Base-by-base conservation (phyloP, 2,113 vertebrate species). In the Boleophthalmus pectinirostris region DNA sequence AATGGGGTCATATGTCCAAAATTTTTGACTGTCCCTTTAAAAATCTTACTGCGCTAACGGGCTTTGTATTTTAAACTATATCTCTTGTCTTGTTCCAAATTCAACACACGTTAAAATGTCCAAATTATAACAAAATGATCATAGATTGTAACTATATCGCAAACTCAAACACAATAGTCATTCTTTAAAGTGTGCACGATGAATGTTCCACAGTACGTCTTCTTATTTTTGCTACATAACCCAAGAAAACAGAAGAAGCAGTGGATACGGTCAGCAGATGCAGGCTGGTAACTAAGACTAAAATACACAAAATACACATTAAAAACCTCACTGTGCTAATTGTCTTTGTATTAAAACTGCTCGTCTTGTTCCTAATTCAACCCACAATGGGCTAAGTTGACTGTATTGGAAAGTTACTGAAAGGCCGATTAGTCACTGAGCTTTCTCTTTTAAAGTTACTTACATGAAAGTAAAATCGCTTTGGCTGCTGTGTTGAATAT, bases 401-500 rank as follows among this genome's bases (percentile, higher is more conserved):
- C 18, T 43, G 14, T 0, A 7, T 66, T 14, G 51, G 4, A 68
- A 21, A 43, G n/a, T 6, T 3, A 8, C n/a, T 60, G 57, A 75
- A 25, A 0, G 12, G 14, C 13, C 13, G 47, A 33, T 61, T 29
- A 21, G 29, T 23, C 29, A 14, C 47, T 53, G 18, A 43, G 7
- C n/a, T 3, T 29, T 13, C 24, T 23, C 15, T 64, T 72, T 35
- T 11, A 57, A 57, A 83, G 29, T 33, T 29, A n/a, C 68, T 70
- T 57, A 20, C 21, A 33, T 18, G 45, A 58, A 57, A 53, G 38
- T 64, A 73, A 70, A 83, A 71, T 47, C 49, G 46, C 67, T 84
- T 81, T 61, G 66, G 35, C 60, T n/a, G 71, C 35, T 69, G 46
- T 58, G 68, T 66, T 35, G 43, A 74, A 21, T 81, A n/a, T 63